These are phyloP conservation scores for Mastomys coucha DNA, from an alignment of 2,113 vertebrate species.

Conservation along the genomic window DNA sequence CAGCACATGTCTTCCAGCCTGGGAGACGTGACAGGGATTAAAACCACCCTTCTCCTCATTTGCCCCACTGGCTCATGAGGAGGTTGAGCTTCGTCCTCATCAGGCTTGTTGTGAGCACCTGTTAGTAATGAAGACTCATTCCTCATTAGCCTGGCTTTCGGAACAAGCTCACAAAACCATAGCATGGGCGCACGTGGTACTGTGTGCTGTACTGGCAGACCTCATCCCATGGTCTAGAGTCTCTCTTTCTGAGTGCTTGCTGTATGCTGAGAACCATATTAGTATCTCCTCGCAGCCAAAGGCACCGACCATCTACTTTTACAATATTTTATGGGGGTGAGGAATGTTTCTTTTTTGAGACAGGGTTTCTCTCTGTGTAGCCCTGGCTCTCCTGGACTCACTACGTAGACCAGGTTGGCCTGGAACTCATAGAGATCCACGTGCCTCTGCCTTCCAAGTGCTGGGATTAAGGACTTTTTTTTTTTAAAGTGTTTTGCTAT, in stretches of 20 bases:
- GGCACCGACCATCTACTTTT: background rate
- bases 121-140: background rate
- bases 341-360: background rate
- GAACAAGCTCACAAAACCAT: background rate
- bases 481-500: background rate
- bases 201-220: accelerated
- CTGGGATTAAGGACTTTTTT: background rate
- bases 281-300: background rate
- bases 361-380: background rate
- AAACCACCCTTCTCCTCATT: slow-evolving; percentile 66
- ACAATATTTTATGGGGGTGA: background rate
- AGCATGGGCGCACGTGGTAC: background rate
- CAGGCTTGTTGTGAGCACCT: slow-evolving; percentile 51
- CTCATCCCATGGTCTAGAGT: background rate
- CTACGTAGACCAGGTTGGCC: background rate
- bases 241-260: background rate
- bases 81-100: slow-evolving; percentile 41
- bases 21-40: slow-evolving; percentile 75
- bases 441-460: background rate
- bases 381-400: background rate
- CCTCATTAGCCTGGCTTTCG: slow-evolving; percentile 11
- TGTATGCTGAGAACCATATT: background rate
- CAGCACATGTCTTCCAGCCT: slow-evolving; percentile 80
- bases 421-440: background rate
- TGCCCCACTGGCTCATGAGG: slow-evolving; percentile 53